Percentiles rank a stretch among this genome's conserved stretches.
These are phyloP conservation scores for Sinodicranocentrus sp. DNA, from an alignment of 2,888 invertebrate genomes.

Conservation along the genomic window DNA sequence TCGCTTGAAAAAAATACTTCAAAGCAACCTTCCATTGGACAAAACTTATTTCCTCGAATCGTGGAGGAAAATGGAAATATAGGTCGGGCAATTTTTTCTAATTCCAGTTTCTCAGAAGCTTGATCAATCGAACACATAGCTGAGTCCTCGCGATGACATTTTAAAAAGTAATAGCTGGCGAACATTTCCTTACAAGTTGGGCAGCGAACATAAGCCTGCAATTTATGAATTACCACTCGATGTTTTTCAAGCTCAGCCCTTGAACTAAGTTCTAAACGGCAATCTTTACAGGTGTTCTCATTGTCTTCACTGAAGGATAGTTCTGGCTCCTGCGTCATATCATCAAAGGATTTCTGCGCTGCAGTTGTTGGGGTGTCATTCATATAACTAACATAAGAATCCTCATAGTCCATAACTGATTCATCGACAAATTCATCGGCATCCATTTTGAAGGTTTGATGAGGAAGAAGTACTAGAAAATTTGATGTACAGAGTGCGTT, in stretches of 20 bases:
- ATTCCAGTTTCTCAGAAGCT: constrained; percentile 16
- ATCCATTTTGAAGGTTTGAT: constrained; percentile 35
- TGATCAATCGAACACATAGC: constrained; percentile 21
- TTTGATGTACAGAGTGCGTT: background rate
- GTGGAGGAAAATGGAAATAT: constrained; percentile 35
- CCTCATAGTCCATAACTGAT: constrained; percentile 8
- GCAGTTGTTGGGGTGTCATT: background rate
- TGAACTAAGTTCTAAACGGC: constrained; percentile 30
- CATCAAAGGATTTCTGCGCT: background rate
- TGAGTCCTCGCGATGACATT: constrained; percentile 8
- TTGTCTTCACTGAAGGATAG: constrained; percentile 16
- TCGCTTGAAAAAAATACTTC: constrained; percentile 35
- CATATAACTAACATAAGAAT: background rate
- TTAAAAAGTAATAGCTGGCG: constrained; percentile 7
- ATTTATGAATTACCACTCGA: constrained; percentile 27
- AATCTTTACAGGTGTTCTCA: constrained; percentile 33
- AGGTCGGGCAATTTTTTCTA: constrained; percentile 34
- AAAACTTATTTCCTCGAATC: constrained; percentile 39
- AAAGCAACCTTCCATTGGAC: constrained; percentile 56
- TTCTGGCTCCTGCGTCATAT: constrained; percentile 26
- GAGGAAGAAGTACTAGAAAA: constrained; percentile 31
- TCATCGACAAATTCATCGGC: constrained; percentile 34
- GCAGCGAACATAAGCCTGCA: constrained; percentile 17
- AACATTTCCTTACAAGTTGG: constrained; percentile 43
- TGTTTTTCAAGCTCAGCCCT: constrained; percentile 54